Base-by-base conservation (phyloP, 2,797 vertebrate species). In the Poliocrania exsul region DNA sequence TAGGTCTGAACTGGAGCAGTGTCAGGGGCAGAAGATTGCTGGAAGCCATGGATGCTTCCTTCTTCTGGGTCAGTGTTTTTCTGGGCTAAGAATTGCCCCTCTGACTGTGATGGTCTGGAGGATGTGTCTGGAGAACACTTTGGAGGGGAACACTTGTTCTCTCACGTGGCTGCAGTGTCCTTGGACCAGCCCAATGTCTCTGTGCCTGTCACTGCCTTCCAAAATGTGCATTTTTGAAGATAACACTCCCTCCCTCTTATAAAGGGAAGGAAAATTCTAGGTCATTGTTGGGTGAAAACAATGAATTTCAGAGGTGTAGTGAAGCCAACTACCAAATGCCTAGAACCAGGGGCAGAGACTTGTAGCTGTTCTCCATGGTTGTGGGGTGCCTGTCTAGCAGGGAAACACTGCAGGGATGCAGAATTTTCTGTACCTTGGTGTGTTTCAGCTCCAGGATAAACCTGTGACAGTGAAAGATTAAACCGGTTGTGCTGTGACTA, bases 61-160 rank as follows among this genome's bases (percentile, higher is more conserved):
- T n/a, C 19, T 83, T 70, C 31, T 62, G 62, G 23, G 21, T 13
- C n/a, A 33, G 50, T 11, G 61, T 2, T 8, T 38, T 86, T 90
- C 54, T 25, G 11, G 19, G 25, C 20, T 17, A 74, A 19, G 40
- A 81, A 6, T 10, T 12, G 10, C 35, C 24, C 37, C 19, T 90
- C 28, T 65, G 54, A 11, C 20, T 17, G 21, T 49, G 57, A 29
- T 17, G 23, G 13, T 49, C 23, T 57, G 50, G 33, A 69, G 50
- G 29, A 25, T 8, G 38, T 0, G 0, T 26, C 54, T 23, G 61
- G 40, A 31, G 21, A 64, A 1, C 2, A 5, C 56, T 49, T 11
- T 31, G 67, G 21, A n/a, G 53, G 56, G 56, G 50, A 81, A 18
- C 15, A 6, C 7, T 26, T 28, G 38, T 11, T 16, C 64, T 37